A percentile compares a stretch with the other conserved stretches of the same genome.
phyloP scores from a whole-genome alignment of 2,888 invertebrate species.

The Embidobia sp. region DNA sequence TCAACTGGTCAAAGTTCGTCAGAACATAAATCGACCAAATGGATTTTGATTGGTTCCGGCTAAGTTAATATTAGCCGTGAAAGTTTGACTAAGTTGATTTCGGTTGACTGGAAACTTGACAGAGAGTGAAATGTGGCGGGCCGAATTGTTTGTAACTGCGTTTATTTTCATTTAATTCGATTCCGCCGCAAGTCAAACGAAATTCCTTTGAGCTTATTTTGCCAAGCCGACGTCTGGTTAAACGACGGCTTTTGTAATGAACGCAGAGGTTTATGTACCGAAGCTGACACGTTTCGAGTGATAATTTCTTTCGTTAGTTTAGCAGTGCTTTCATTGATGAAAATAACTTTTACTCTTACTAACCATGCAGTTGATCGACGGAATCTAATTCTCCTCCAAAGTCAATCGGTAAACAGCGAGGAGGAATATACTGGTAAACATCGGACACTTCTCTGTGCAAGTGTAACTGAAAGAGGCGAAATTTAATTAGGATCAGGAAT shows the following conservation, averaged over 20 bases:
- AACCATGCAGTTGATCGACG: slow-evolving; percentile 72
- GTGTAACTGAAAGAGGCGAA: slow-evolving; percentile 82
- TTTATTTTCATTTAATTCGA: too few species aligned
- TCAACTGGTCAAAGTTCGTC: slow-evolving; percentile 29
- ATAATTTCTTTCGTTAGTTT: too few species aligned
- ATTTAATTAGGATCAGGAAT: not conserved
- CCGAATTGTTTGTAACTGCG: slow-evolving; percentile 14
- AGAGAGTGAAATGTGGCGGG: slow-evolving; percentile 6
- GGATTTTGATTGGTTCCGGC: slow-evolving; percentile 30
- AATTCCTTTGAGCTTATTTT: too few species aligned
- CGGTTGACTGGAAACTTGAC: slow-evolving; percentile 8
- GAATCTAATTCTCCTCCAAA: slow-evolving; percentile 84
- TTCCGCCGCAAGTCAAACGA: too few species aligned
- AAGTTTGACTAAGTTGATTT: slow-evolving; percentile 39
- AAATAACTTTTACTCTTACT: slow-evolving; percentile 15
- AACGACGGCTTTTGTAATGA: too few species aligned
- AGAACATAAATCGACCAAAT: slow-evolving; percentile 36
- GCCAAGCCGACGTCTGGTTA: too few species aligned
- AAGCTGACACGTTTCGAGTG: too few species aligned
- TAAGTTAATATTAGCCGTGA: slow-evolving; percentile 17
- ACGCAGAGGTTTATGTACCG: too few species aligned
- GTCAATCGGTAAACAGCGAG: slow-evolving; percentile 84
- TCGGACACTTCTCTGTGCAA: slow-evolving; percentile 84
- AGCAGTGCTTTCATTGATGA: not conserved
- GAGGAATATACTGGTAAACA: slow-evolving; percentile 82